Evolutionary conservation across 2,888 invertebrate genomes (phyloP).

Genomic region (Urechis unicinctus): DNA sequence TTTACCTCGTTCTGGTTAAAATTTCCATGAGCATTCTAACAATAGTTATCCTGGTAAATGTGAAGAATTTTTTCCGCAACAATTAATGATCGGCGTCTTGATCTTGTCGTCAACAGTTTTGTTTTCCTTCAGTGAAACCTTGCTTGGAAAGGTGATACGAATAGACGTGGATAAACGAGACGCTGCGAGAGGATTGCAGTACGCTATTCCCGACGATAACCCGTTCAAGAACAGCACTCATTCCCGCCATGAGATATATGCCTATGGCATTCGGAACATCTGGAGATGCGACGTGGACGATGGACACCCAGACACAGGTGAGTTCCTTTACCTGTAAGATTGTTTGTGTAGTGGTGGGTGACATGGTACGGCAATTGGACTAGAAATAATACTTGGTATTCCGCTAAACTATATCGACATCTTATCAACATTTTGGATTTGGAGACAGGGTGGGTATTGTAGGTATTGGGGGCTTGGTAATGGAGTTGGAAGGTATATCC

Average conservation of each 20-base stretch:
- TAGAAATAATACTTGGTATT: too few relatives aligned
- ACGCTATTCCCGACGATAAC: conserved; percentile 41
- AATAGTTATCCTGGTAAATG: too few relatives aligned
- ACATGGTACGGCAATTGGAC: too few relatives aligned
- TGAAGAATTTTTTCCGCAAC: too few relatives aligned
- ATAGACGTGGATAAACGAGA: conserved; percentile 34
- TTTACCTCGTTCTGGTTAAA: too few relatives aligned
- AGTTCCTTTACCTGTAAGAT: neutral
- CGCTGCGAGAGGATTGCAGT: conserved; percentile 17
- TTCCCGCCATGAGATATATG: conserved; percentile 36
- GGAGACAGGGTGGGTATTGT: too few relatives aligned
- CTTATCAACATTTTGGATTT: too few relatives aligned
- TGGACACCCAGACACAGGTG: conserved; percentile 27
- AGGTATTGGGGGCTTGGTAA: too few relatives aligned
- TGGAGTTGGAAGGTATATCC: too few relatives aligned
- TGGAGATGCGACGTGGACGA: conserved; percentile 46
- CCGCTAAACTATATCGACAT: too few relatives aligned
- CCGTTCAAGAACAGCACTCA: conserved; percentile 29
- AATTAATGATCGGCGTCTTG: neutral
- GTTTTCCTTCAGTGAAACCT: neutral
- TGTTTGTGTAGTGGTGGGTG: too few relatives aligned
- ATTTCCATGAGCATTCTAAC: too few relatives aligned
- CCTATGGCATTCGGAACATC: conserved; percentile 42
- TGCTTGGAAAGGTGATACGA: conserved; percentile 41
- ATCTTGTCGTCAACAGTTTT: neutral